Percentiles rank a stretch among this genome's conserved stretches.
phyloP scores from a whole-genome alignment of 2,113 vertebrate species.

The Saimiri boliviensis region DNA sequence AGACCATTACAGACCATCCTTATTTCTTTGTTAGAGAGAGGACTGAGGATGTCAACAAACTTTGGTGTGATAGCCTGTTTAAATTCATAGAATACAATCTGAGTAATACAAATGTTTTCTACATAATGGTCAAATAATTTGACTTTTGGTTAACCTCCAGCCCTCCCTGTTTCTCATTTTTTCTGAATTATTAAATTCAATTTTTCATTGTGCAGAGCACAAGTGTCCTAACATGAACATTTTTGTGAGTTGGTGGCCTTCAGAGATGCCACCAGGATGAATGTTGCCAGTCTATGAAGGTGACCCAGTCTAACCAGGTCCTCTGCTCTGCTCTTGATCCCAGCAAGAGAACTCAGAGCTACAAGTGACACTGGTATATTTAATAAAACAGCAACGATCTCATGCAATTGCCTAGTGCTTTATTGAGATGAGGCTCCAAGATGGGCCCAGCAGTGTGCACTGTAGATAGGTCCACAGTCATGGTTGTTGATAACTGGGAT shows the following conservation, averaged over 20 bases:
- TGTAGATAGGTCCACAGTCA: neutral
- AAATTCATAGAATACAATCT: neutral
- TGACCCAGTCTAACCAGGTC: neutral
- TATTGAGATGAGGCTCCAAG: neutral
- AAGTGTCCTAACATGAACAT: neutral
- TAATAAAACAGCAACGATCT: neutral
- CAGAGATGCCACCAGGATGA: neutral
- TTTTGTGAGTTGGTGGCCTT: neutral
- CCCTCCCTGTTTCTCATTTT: neutral
- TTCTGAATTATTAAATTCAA: constrained; percentile 17
- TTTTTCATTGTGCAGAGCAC: neutral
- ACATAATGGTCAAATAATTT: neutral
- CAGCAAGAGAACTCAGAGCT: neutral
- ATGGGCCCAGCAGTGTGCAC: neutral
- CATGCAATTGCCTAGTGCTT: neutral
- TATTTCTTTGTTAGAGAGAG: neutral
- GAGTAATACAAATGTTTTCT: neutral
- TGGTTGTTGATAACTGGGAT: neutral
- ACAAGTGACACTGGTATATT: neutral
- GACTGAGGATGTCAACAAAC: neutral
- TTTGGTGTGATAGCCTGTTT: neutral
- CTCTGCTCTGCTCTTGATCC: neutral
- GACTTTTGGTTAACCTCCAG: constrained; percentile 42
- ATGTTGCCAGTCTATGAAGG: neutral
- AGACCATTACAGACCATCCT: neutral